Percentiles rank a stretch among this genome's conserved stretches.
These are phyloP conservation scores for Chrysodeixis includens DNA, from an alignment of 2,888 invertebrate species.

Conservation along the genomic window DNA sequence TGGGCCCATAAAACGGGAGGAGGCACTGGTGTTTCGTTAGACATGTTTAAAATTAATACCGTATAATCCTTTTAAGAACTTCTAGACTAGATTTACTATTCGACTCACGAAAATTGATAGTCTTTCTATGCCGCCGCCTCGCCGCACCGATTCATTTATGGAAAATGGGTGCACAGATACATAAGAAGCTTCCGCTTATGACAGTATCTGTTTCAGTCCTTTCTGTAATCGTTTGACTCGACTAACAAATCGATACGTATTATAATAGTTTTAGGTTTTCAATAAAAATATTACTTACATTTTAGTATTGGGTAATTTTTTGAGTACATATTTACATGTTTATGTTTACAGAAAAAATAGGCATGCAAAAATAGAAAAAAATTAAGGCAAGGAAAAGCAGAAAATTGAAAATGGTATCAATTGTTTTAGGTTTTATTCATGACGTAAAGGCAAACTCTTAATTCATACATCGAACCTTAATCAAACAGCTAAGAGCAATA, in stretches of 20 bases:
- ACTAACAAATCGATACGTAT: conserved; percentile 9
- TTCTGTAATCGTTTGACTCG: background rate
- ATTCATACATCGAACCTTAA: too few species aligned
- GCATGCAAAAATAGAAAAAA: too few species aligned
- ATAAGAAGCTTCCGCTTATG: conserved; percentile 29
- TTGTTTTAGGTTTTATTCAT: too few species aligned
- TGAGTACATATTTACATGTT: too few species aligned
- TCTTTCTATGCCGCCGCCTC: conserved; percentile 52
- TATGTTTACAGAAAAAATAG: too few species aligned
- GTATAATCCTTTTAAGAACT: conserved; percentile 30
- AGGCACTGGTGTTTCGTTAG: conserved; percentile 89
- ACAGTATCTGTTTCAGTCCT: conserved; percentile 14
- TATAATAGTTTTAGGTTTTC: too few species aligned
- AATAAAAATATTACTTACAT: background rate
- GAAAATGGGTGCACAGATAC: conserved; percentile 55
- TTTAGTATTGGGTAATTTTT: too few species aligned
- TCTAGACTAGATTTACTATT: conserved; percentile 54
- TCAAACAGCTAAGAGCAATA: too few species aligned
- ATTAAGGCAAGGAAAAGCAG: too few species aligned
- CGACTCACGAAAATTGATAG: conserved; percentile 56
- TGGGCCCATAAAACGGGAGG: conserved; percentile 98
- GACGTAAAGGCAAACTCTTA: too few species aligned
- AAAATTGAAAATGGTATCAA: too few species aligned
- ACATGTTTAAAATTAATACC: conserved; percentile 66
- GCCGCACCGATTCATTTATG: conserved; percentile 71